Conservation (phyloP, 2,888 invertebrate species). For the Tipula lateralis region DNA sequence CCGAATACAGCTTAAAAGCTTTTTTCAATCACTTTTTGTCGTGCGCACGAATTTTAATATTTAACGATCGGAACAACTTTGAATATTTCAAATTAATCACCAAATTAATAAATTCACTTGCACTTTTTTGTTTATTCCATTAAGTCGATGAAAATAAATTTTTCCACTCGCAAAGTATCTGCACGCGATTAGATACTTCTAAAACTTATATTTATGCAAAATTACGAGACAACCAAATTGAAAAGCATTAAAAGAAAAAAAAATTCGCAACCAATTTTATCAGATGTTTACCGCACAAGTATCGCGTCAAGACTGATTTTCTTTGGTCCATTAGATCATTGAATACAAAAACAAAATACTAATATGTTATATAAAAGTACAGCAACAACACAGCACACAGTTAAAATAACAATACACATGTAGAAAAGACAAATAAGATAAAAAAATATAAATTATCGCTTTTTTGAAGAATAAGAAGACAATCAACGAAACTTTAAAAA, state of each 20-base stretch:
- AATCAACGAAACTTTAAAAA: not conserved
- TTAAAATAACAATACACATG: conserved; percentile 27
- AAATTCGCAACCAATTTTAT: not conserved
- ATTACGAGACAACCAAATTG: not conserved
- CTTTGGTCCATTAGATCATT: conserved; percentile 31
- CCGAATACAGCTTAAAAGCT: not conserved
- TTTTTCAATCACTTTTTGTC: not conserved
- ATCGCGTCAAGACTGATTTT: conserved; percentile 28
- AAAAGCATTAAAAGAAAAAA: not conserved
- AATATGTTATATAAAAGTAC: not conserved
- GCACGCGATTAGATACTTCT: not conserved
- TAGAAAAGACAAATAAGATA: conserved; percentile 28
- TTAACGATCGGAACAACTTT: not conserved
- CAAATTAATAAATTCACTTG: not conserved
- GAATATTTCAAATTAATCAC: not conserved
- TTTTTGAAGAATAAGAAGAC: not conserved
- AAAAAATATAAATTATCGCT: conserved; percentile 20
- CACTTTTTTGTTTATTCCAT: not conserved
- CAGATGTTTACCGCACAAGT: conserved; percentile 29
- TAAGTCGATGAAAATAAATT: not conserved
- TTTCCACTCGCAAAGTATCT: not conserved
- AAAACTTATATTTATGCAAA: not conserved
- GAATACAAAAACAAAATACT: not conserved
- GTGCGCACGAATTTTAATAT: not conserved
- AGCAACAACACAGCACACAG: not conserved